Base-by-base conservation (phyloP, 2,888 invertebrate species). In the Halictus quadricinctus region DNA sequence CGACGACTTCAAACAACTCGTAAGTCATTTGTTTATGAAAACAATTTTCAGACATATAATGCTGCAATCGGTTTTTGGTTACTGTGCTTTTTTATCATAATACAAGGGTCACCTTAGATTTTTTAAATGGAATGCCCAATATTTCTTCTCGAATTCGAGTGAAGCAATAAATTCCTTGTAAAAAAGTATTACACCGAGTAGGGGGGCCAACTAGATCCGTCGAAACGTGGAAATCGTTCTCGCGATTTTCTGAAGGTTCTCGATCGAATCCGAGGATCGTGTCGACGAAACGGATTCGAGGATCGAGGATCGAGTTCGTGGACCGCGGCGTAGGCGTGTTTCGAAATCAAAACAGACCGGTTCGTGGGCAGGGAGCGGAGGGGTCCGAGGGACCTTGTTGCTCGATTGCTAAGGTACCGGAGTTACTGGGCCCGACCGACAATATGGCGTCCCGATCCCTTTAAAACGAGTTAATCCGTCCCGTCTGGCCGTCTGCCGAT, bases 401-500 rank as follows among this genome's bases (percentile, higher is more conserved):
- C 69, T 50, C 64, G 72, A 73, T 43, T 60, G 36, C 58, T 48
- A 41, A 72, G 48, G 70, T 41, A 76, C 72, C 21, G 72, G 66
- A 79, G 79, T 36, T 78, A 78, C 73, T 74, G 75, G 54, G 72
- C 66, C 66, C 60, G 64, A 50, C 81, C 81, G 78, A 78, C 87
- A 90, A 85, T 86, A 90, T 89, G 88, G 88, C 88, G 88, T 81
- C 73, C 86, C 72, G 86, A 86, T 91, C 92, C 91, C 92, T 93
- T 93, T 93, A 93, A 93, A 93, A 93, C 93, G 88, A 90, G 93
- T 93, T 92, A 88, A 91, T 88, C 88, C 90, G 88, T 91, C 89
- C 66, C 86, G 93, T 88, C 92, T 90, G 91, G 89, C 88, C 89
- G 89, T 91, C 91, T 91, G 90, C 89, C 89, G 88, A 88, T 88